Evolutionary conservation across 2,113 vertebrate species (phyloP).

Genomic region (Catharus minimus): DNA sequence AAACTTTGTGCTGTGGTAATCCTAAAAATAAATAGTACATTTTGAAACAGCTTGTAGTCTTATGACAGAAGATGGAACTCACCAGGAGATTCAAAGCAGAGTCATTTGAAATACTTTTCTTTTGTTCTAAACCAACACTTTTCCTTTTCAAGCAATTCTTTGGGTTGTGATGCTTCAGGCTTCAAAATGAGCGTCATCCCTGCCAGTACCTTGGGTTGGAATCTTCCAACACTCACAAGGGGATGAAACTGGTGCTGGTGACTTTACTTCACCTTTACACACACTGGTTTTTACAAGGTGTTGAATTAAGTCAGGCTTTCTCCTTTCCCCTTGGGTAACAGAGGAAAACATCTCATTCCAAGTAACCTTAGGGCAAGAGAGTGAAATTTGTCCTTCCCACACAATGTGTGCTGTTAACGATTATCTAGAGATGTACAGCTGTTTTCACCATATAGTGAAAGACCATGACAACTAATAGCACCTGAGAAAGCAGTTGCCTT

Average conservation of each 20-base stretch:
- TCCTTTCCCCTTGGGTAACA: background rate
- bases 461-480: background rate
- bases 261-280: background rate
- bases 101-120: background rate
- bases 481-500: background rate
- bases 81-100: background rate
- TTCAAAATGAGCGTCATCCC: background rate
- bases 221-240: background rate
- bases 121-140: background rate
- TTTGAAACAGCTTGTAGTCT: background rate
- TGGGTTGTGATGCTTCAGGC: background rate
- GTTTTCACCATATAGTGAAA: background rate
- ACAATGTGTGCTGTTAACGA: background rate
- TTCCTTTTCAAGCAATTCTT: background rate
- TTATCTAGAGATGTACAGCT: background rate
- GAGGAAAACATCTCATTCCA: background rate
- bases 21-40: conserved; percentile 23
- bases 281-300: background rate
- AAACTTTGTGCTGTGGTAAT: background rate
- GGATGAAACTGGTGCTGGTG: background rate
- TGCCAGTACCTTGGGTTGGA: background rate
- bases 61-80: background rate
- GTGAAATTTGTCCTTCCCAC: background rate
- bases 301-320: background rate
- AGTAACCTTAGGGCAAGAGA: background rate